Evolutionary conservation across 2,113 vertebrate genomes (phyloP).

Genomic region (Boulengeromyrus knoepffleri): DNA sequence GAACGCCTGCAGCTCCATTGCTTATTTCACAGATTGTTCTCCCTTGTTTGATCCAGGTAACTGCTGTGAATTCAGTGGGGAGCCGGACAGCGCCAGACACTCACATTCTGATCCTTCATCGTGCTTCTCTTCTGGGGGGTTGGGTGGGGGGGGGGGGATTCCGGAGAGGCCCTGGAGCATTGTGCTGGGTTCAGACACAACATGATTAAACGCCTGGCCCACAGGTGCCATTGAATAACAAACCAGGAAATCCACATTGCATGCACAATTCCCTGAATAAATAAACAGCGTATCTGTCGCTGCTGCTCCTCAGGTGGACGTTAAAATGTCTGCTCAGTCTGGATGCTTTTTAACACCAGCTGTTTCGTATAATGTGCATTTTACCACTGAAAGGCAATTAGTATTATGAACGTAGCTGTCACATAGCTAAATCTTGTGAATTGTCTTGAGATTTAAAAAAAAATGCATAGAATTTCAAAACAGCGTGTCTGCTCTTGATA

Average conservation of each 20-base stretch:
- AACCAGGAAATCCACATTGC: constrained; percentile 2
- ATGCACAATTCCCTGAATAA: constrained; percentile 5
- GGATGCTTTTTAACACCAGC: neutral
- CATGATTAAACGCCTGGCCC: constrained; percentile 10
- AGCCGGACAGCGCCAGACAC: neutral
- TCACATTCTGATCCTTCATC: neutral
- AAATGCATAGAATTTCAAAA: neutral
- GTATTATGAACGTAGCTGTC: neutral
- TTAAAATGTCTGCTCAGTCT: neutral
- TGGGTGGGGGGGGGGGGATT: neutral
- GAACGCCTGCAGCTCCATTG: neutral
- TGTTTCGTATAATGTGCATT: neutral
- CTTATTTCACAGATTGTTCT: neutral
- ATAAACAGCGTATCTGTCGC: neutral
- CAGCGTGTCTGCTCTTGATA: neutral
- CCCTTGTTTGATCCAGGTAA: neutral
- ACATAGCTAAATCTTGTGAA: neutral
- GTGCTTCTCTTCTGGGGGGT: neutral
- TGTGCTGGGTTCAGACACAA: constrained; percentile 6
- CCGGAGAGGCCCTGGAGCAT: neutral
- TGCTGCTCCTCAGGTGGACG: neutral
- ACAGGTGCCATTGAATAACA: constrained; percentile 6
- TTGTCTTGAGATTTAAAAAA: neutral
- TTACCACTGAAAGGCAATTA: neutral
- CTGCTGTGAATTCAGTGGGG: constrained; percentile 6